Evolutionary conservation across 2,888 invertebrate species (phyloP), one percentile per base, ranked within the genome.

Genomic region (Troides aeacus): DNA sequence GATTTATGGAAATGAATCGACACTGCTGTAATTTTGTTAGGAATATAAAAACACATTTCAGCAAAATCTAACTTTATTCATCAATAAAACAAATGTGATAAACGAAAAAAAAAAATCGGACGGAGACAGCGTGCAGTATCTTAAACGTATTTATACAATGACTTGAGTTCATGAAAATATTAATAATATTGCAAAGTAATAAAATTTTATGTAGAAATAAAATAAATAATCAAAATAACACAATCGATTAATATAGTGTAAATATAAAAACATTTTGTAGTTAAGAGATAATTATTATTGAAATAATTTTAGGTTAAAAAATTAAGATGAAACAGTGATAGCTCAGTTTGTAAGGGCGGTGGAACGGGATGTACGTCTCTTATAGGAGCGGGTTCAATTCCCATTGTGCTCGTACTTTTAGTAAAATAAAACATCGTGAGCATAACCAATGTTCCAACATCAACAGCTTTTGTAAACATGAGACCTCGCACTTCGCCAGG

Each of bases 81-180:
- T 73, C 73, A 73, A 69, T 68, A 69, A 72, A 69, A 71, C 68
- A 73, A 72, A 62, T 64, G 64, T 63, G 57, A 64, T 64, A 62
- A 71, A 71, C 56, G n/a, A 56, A 64, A 46, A 59, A 46, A 59
- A 23, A 46, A 64, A 69, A 30, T 30, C 57, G 72, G 73, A 73
- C 73, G 73, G 73, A 73, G 63, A 70, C 61, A 66, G 58, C 66
- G 59, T 66, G 62, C 57, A 50, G 30, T 69, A 62, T 57, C 36
- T 36, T 21, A 61, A 0, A 59, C 21, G 21, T 57, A 57, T 57
- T 57, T n/a, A 57, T 21, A 59, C 17, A 24, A 59, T 59, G 24
- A 59, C 21, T 24, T 59, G n/a, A 23, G 17, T 39, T 39, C 39
- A 39, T 39, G 6, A 10, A 39, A 39, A 10, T 39, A 39, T 39